Conservation (phyloP, 2,797 vertebrate species). For the Sphenopsis melanotis region DNA sequence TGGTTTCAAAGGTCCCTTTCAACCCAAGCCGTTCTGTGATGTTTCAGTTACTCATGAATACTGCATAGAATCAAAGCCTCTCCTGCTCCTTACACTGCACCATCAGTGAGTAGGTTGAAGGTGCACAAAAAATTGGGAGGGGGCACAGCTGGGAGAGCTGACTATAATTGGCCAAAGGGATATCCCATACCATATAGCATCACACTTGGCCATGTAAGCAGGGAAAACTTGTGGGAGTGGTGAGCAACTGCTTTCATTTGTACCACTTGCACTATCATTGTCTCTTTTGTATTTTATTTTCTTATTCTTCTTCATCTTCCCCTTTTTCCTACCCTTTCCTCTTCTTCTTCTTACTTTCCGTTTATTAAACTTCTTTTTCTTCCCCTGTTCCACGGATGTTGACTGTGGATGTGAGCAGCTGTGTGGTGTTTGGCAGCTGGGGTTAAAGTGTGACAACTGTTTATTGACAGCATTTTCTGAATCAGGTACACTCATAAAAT, state of each 20-base stretch:
- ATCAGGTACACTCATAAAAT: background rate
- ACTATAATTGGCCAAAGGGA: background rate
- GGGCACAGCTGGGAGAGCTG: background rate
- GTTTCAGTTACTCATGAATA: background rate
- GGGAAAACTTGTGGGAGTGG: background rate
- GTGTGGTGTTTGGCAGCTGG: background rate
- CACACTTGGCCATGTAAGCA: background rate
- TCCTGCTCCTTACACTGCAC: background rate
- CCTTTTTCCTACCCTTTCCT: background rate
- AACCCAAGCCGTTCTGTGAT: background rate
- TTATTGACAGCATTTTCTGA: background rate
- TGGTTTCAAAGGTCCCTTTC: background rate
- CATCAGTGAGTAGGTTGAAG: background rate
- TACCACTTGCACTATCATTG: background rate
- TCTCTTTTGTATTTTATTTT: background rate
- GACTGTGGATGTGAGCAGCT: background rate
- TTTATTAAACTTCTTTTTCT: background rate
- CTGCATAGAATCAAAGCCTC: background rate
- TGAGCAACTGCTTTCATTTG: background rate
- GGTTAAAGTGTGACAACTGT: background rate
- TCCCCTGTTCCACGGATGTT: accelerated
- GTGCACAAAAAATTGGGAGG: background rate
- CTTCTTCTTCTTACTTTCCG: background rate
- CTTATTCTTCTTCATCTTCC: background rate
- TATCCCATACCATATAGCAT: background rate